Evolutionary conservation across 2,888 invertebrate species (phyloP).

Genomic region (Julus scanicus): DNA sequence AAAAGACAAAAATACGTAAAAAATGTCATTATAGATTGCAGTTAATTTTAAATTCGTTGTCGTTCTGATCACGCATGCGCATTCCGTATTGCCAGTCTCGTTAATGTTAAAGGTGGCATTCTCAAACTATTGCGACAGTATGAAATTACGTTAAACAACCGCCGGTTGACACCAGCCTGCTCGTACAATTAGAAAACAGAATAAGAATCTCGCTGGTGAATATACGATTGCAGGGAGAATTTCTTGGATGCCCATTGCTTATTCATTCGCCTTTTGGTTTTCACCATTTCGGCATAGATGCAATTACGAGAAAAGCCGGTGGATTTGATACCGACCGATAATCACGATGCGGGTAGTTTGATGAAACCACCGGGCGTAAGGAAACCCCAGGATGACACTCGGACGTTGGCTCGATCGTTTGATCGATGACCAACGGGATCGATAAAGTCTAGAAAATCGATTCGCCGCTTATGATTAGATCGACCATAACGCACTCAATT

Average conservation of each 20-base stretch:
- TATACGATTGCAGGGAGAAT: not conserved
- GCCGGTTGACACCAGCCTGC: too few species aligned
- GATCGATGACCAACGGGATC: constrained; percentile 22
- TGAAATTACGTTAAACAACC: too few species aligned
- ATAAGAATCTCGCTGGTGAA: too few species aligned
- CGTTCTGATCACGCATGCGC: too few species aligned
- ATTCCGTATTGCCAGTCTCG: too few species aligned
- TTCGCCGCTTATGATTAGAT: constrained; percentile 52
- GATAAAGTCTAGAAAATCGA: constrained; percentile 32
- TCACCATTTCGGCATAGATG: not conserved
- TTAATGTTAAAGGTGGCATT: too few species aligned
- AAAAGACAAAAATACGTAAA: too few species aligned
- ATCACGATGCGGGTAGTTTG: constrained; percentile 40
- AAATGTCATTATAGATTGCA: too few species aligned
- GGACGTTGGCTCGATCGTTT: constrained; percentile 27
- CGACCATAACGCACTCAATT: constrained; percentile 54
- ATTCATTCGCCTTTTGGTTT: not conserved
- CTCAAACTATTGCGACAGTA: too few species aligned
- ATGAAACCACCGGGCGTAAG: constrained; percentile 1
- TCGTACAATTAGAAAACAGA: too few species aligned
- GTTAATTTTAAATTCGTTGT: too few species aligned
- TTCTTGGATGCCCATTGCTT: not conserved
- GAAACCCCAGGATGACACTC: constrained; percentile 44
- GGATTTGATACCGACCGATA: not conserved
- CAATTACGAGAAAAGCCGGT: not conserved